Percentiles rank a stretch among this genome's conserved stretches.
These are phyloP conservation scores for Eidolon helvum DNA, from an alignment of 2,113 vertebrate genomes.

Conservation along the genomic window DNA sequence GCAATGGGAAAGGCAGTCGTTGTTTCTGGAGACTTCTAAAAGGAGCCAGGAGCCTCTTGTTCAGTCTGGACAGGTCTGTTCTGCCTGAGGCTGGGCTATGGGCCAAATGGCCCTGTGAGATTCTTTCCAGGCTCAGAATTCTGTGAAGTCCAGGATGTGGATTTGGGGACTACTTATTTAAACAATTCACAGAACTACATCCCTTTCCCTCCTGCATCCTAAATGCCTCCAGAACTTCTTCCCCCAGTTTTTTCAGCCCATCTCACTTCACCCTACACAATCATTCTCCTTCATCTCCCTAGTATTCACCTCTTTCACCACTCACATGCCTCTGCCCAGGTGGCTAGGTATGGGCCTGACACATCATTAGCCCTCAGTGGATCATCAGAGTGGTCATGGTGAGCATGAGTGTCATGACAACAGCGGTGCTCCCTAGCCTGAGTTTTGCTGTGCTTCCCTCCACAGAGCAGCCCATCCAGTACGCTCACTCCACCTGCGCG, in stretches of 20 bases:
- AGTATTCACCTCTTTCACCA: background rate
- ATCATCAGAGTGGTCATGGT: background rate
- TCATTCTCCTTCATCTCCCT: background rate
- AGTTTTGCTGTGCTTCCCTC: constrained; percentile 48
- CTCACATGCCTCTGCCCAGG: background rate
- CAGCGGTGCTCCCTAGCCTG: background rate
- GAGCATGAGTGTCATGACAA: accelerated
- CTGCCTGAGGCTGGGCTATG: background rate
- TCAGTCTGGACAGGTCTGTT: background rate
- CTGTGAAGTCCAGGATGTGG: background rate
- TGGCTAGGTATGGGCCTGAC: background rate
- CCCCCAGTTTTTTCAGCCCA: background rate
- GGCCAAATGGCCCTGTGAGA: background rate
- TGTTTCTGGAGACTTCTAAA: constrained; percentile 30
- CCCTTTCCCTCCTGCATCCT: background rate
- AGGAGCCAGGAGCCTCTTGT: background rate
- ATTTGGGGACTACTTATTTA: background rate
- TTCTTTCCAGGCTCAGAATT: constrained; percentile 24
- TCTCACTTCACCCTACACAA: background rate
- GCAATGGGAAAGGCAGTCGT: background rate
- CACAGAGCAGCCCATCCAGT: constrained; percentile 87
- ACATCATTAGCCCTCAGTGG: accelerated
- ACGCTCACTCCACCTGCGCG: constrained; percentile 83
- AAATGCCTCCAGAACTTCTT: background rate
- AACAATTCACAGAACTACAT: background rate